These are phyloP conservation scores for Vidua macroura DNA, from an alignment of 2,113 vertebrate genomes.

Conservation along the genomic window DNA sequence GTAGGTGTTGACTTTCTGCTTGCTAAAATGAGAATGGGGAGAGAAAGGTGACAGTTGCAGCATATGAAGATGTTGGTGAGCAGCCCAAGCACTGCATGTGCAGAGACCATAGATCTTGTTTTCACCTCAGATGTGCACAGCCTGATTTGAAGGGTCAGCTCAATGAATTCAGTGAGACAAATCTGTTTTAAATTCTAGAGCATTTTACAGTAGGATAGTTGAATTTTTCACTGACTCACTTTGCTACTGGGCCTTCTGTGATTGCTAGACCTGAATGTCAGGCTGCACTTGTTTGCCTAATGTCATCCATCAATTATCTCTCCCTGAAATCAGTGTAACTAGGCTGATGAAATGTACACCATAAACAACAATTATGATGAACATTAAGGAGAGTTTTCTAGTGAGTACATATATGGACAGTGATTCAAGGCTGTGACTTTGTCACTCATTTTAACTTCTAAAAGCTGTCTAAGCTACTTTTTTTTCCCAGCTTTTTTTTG, in stretches of 20 bases:
- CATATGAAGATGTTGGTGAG: not conserved
- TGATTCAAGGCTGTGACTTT: not conserved
- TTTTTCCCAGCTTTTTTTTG: not conserved
- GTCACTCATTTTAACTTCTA: not conserved
- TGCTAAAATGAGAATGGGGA: not conserved
- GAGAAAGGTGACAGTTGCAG: not conserved
- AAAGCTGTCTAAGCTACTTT: not conserved
- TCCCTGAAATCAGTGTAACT: not conserved
- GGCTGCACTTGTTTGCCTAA: not conserved
- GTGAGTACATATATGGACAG: not conserved
- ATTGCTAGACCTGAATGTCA: not conserved
- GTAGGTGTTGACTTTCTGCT: not conserved
- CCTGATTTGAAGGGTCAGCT: not conserved
- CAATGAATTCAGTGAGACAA: not conserved
- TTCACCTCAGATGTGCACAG: not conserved
- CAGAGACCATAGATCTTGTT: not conserved
- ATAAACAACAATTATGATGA: not conserved
- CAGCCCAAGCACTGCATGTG: not conserved
- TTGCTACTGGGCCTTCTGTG: not conserved
- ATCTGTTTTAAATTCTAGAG: not conserved
- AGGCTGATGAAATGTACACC: not conserved
- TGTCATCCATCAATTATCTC: conserved; percentile 3
- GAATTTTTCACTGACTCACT: not conserved
- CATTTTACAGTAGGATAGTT: not conserved
- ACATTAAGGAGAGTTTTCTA: conserved; percentile 3